Evolutionary conservation across 2,113 vertebrate species (phyloP), one percentile per base, ranked within the genome.

Genomic region (Balaenoptera acutorostrata): DNA sequence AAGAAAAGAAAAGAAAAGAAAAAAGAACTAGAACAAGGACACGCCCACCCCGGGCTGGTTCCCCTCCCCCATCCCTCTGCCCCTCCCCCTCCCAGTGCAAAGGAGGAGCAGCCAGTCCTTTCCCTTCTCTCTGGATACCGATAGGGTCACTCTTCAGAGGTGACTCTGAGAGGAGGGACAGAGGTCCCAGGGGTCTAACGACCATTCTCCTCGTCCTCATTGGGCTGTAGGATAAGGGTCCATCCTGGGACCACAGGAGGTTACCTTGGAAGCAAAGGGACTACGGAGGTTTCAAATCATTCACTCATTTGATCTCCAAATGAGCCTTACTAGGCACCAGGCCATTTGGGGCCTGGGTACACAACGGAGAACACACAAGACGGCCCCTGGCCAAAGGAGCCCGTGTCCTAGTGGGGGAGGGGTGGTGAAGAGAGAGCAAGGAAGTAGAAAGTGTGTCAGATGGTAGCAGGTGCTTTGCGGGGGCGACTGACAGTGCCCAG

Each of bases 401-500:
- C 17, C 3, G 2, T 14, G 68, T 68, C 10, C 31, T 27, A 1
- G 8, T 27, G 1, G 71, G n/a, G 3, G 13, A 13, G 15, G 31
- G 20, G 8, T 23, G 23, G 83, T 5, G 6, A n/a, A 17, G n/a
- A 69, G 29, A 55, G n/a, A 29, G 18, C 55, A 27, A 46, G 64
- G 46, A 39, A 36, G n/a, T 20, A 10, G n/a, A 49, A 41, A 68
- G 44, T 6, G 20, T 17, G 25, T 11, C 55, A 41, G 83, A 17
- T 36, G 63, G 7, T 2, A 6, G 52, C 20, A 29, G 36, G 68
- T n/a, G 18, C 93, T 86, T 41, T 66, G 74, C 27, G 17, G 69
- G 4, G 31, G n/a, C 13, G 20, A 21, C 0, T 21, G 33, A 21
- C 0, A 2, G 49, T 31, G 23, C 6, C 41, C 29, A 25, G 6